Evolutionary conservation across 2,797 vertebrate species (phyloP).

Genomic region (Todus mexicanus): DNA sequence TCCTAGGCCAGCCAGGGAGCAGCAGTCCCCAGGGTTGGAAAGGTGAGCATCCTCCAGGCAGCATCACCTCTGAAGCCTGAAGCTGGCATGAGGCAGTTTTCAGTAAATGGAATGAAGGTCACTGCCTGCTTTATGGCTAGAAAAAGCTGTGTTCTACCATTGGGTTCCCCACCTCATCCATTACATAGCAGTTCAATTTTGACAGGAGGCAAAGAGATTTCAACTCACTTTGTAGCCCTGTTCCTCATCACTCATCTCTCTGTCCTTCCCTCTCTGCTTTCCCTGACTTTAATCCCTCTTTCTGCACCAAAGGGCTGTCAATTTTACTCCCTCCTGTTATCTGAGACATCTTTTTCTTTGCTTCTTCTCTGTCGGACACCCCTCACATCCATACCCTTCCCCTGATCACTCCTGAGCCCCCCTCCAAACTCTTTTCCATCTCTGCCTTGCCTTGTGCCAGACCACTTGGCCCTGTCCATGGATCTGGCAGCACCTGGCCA

Average conservation of each 20-base stretch:
- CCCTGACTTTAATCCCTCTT: neutral
- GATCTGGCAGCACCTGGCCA: neutral
- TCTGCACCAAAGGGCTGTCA: neutral
- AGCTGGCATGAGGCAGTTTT: neutral
- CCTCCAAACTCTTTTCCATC: neutral
- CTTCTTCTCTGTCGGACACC: neutral
- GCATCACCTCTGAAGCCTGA: neutral
- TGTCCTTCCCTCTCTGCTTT: neutral
- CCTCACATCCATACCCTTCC: neutral
- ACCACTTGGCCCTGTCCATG: neutral
- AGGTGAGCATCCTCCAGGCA: neutral
- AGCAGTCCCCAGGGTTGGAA: neutral
- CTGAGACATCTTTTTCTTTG: neutral
- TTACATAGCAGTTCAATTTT: neutral
- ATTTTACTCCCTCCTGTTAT: neutral
- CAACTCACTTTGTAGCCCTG: neutral
- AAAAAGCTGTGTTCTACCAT: fast-evolving
- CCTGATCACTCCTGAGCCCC: fast-evolving
- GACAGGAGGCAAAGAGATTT: neutral
- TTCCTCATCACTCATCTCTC: neutral
- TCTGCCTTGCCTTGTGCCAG: neutral
- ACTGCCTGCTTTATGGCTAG: neutral
- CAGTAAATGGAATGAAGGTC: neutral
- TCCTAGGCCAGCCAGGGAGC: neutral
- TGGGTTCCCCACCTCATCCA: neutral